A percentile compares a stretch with the other conserved stretches of the same genome.
Conservation (phyloP, 2,113 vertebrate species). For the Clarias batrachus region DNA sequence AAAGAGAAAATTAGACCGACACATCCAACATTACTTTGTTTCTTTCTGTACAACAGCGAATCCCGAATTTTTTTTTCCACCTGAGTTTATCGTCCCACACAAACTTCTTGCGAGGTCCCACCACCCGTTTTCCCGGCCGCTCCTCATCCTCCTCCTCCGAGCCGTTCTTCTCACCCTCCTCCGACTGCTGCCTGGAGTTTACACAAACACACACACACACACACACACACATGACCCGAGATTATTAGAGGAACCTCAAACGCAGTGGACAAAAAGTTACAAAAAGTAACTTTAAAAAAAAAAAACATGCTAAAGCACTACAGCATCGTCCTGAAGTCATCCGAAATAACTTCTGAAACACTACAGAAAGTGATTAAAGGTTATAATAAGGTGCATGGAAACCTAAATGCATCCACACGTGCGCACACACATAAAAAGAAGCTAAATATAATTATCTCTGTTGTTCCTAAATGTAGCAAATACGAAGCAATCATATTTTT, state of each 20-base stretch:
- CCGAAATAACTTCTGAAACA: too few species aligned
- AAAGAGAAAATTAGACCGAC: background rate
- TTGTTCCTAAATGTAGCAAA: too few species aligned
- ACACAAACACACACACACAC: constrained; percentile 27
- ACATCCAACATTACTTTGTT: background rate
- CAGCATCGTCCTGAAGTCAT: too few species aligned
- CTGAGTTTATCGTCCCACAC: constrained; percentile 95
- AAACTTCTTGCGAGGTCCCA: constrained; percentile 96
- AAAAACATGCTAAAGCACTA: too few species aligned
- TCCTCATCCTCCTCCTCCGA: constrained; percentile 97
- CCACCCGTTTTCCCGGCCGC: constrained; percentile 92
- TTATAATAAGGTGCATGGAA: too few species aligned
- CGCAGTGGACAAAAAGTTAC: too few species aligned
- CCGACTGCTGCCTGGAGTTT: constrained; percentile 81
- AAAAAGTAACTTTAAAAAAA: too few species aligned
- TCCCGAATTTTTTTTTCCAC: constrained; percentile 56
- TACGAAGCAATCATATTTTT: too few species aligned
- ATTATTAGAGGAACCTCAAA: background rate
- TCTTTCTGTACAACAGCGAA: background rate
- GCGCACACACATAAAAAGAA: too few species aligned
- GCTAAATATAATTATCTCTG: too few species aligned
- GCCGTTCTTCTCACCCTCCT: constrained; percentile 91
- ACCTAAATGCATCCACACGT: too few species aligned
- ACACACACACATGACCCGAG: constrained; percentile 22
- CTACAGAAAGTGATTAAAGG: too few species aligned